Conservation (phyloP, 2,888 invertebrate genomes). For the Tridacna crocea region DNA sequence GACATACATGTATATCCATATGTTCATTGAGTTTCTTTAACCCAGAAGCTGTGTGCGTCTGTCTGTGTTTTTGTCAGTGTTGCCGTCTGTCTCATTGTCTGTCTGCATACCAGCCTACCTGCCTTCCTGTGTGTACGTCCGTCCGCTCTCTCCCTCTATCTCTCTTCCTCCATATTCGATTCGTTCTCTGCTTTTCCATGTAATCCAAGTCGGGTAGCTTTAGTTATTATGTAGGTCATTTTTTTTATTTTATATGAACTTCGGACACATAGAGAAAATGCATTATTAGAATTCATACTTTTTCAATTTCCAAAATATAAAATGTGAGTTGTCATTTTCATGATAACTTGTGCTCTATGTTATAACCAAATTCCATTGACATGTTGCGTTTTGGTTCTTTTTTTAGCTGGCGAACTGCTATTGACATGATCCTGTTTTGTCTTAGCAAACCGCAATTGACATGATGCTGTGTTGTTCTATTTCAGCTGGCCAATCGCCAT, state of each 20-base stretch:
- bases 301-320: background rate
- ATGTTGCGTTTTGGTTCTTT: background rate
- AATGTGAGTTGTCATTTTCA: background rate
- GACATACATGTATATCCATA: background rate
- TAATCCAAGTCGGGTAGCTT: too few relatives aligned
- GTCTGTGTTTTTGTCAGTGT: background rate
- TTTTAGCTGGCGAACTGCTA: background rate
- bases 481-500: constrained; percentile 76
- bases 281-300: background rate
- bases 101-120: too few relatives aligned
- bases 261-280: too few relatives aligned
- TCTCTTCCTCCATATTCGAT: too few relatives aligned
- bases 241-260: too few relatives aligned
- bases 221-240: too few relatives aligned
- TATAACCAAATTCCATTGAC: background rate
- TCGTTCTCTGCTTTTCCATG: too few relatives aligned
- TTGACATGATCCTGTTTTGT: background rate
- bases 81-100: background rate
- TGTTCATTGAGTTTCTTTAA: background rate
- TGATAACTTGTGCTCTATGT: background rate
- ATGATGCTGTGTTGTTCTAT: constrained; percentile 36
- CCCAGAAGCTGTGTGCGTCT: background rate
- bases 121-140: too few relatives aligned
- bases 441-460: background rate
- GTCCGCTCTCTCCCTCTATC: too few relatives aligned